Conservation (phyloP, 1,140 invertebrate genomes). For the Coptotermes formosanus region DNA sequence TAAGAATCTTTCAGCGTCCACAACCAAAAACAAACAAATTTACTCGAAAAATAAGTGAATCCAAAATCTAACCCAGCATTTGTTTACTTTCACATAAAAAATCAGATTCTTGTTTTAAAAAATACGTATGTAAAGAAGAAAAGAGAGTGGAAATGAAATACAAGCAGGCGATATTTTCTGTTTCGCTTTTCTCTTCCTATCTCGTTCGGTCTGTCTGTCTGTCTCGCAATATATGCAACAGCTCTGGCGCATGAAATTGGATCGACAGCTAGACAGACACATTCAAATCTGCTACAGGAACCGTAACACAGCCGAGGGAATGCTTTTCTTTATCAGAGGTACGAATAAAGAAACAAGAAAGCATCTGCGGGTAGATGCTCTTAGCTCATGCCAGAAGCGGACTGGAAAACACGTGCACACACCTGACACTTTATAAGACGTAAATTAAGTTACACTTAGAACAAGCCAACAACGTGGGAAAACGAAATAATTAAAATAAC, state of each 20-base stretch:
- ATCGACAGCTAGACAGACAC: constrained; percentile 4
- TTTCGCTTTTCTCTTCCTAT: background rate
- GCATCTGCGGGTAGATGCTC: background rate
- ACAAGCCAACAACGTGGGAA: too few relatives aligned
- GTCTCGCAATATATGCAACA: background rate
- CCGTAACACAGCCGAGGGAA: background rate
- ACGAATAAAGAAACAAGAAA: constrained; percentile 4
- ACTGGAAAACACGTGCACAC: background rate
- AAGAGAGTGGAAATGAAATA: background rate
- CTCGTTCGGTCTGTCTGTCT: too few relatives aligned
- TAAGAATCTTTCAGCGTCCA: too few relatives aligned
- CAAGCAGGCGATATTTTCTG: background rate
- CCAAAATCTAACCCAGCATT: background rate
- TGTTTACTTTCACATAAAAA: background rate
- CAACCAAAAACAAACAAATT: background rate
- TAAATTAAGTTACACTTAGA: too few relatives aligned
- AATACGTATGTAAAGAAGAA: background rate
- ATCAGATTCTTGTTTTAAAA: background rate
- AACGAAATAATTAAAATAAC: too few relatives aligned
- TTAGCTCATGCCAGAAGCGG: background rate
- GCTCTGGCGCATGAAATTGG: constrained; percentile 7
- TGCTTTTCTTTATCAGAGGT: background rate
- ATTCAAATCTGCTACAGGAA: constrained; percentile 8
- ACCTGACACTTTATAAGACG: too few relatives aligned
- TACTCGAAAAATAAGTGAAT: background rate